phyloP scores from a whole-genome alignment of 2,113 vertebrate species.

The Perca flavescens region DNA sequence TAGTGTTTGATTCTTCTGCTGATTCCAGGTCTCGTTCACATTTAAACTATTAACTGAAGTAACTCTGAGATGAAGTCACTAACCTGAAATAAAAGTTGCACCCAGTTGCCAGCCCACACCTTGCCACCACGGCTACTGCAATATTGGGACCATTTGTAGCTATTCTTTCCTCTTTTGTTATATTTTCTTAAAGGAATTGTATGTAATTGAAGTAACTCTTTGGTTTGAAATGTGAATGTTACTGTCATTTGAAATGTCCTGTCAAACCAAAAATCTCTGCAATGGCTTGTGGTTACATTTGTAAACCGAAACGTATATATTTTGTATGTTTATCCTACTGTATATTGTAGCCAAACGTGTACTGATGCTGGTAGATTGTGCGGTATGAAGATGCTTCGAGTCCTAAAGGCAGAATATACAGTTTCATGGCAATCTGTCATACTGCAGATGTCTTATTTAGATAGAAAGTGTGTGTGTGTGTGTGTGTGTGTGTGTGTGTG shows the following conservation, averaged over 20 bases:
- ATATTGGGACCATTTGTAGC: slow-evolving; percentile 80
- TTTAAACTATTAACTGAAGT: slow-evolving; percentile 32
- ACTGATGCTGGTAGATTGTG: slow-evolving; percentile 36
- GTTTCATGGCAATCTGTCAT: slow-evolving; percentile 13
- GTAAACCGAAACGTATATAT: slow-evolving; percentile 67
- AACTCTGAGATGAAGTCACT: slow-evolving; percentile 60
- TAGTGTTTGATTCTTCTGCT: not conserved
- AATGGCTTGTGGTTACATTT: slow-evolving; percentile 32
- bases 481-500: slow-evolving; percentile 19
- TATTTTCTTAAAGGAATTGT: slow-evolving; percentile 24
- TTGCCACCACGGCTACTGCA: slow-evolving; percentile 47
- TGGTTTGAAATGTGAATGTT: slow-evolving; percentile 68
- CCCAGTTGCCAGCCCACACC: slow-evolving; percentile 52
- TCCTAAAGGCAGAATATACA: not conserved
- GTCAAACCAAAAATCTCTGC: slow-evolving; percentile 63
- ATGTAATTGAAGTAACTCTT: slow-evolving; percentile 41
- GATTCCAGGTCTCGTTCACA: slow-evolving; percentile 43
- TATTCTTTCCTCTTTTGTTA: slow-evolving; percentile 30
- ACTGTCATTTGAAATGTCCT: slow-evolving; percentile 56
- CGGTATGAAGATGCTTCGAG: slow-evolving; percentile 14
- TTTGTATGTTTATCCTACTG: slow-evolving; percentile 22
- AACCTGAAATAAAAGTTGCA: slow-evolving; percentile 22
- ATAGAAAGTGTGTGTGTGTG: slow-evolving; percentile 6
- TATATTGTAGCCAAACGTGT: slow-evolving; percentile 42
- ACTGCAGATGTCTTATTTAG: slow-evolving; percentile 42